Evolutionary conservation across 2,113 vertebrate species (phyloP).

Genomic region (Archilochus colubris): DNA sequence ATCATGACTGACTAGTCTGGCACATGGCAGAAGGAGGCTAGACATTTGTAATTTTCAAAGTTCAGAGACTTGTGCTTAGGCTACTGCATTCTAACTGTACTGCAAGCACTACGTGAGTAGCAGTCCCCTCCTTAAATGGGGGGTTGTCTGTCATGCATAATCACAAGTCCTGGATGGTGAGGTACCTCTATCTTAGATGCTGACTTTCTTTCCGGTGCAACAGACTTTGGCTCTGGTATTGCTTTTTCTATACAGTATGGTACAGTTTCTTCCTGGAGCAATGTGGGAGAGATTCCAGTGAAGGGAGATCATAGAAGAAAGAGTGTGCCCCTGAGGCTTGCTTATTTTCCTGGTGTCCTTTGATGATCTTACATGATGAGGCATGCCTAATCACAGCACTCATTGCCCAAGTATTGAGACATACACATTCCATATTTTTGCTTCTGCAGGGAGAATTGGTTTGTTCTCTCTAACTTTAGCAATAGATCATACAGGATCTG

Average conservation of each 20-base stretch:
- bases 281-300: background rate
- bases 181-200: background rate
- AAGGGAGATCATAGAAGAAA: background rate
- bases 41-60: background rate
- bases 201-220: background rate
- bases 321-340: background rate
- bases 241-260: background rate
- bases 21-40: background rate
- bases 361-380: slow-evolving; percentile 6
- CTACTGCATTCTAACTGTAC: too few relatives aligned
- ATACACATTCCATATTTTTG: background rate
- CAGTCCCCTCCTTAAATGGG: background rate
- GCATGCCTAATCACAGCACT: background rate
- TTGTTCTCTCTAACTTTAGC: background rate
- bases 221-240: background rate
- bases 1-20: background rate
- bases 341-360: accelerated
- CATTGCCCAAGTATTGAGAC: background rate
- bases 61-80: background rate
- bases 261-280: background rate
- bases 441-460: background rate
- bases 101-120: background rate
- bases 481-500: background rate
- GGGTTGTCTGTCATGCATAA: accelerated
- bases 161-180: background rate